Base-by-base conservation (phyloP, 2,888 invertebrate species). In the Cactoblastis cactorum region DNA sequence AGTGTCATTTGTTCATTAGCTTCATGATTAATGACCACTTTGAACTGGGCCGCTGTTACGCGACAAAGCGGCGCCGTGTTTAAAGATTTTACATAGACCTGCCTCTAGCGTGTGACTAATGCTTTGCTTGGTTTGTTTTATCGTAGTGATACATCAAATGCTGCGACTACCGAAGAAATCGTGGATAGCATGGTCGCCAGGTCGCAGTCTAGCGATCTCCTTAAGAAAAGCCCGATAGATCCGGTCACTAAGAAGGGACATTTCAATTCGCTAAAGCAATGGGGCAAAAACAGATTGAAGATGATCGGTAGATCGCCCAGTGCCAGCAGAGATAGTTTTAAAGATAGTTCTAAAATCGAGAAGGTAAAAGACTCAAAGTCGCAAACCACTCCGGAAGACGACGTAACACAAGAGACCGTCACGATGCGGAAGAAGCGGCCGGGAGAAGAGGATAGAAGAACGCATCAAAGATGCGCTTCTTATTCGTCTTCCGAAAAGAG, bases 191-290 rank as follows among this genome's bases (percentile, higher is more conserved):
- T 89, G 75, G 93, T 90, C 78, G 90, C 90, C 72, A 90, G 94
- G 72, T 94, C 94, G 75, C 92, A 92, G 74, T 94, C 95, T 74
- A 95, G 94, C 72, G 95, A 95, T 77, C 88, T 95, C 63, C 91
- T 95, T 76, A 92, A 93, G 79, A 94, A 93, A 83, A 92, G 92
- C 59, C 91, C 92, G 38, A 90, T 91, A 45, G 93, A 93, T 63
- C 87, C 81, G 41, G 69, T 80, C 49, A 72, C 76, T 53, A 90
- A 90, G 71, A 89, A 89, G 58, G 93, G 94, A 43, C 94, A 95
- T 71, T 94, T 96, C 77, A 95, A 95, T 77, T 94, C 94, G 19
- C 83, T 96, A 51, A 95, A 95, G 77, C 95, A 95, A 73, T 96
- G 96, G 96, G 95, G 96, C 52, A 94, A 94, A 73, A 95, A 93